Conservation (phyloP, 2,888 invertebrate species). For the Sisyra terminalis region DNA sequence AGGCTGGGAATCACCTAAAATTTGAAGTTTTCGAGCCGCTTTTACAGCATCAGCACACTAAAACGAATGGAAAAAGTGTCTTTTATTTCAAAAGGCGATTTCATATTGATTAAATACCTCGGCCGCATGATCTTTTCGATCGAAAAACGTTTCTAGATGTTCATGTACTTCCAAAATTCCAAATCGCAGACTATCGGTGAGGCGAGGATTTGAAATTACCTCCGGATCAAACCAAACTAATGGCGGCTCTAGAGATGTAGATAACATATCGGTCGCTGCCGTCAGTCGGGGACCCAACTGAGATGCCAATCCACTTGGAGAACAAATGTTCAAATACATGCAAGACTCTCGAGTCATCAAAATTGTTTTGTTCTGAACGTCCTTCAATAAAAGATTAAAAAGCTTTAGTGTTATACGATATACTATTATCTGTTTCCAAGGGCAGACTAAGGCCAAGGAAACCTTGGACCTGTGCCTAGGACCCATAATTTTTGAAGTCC, state of each 20-base stretch:
- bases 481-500: no score
- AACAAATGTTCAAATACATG: conserved; percentile 37
- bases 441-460: no score
- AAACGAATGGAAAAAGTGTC: conserved; percentile 9
- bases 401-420: no score
- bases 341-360: conserved; percentile 59
- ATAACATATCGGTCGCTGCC: conserved; percentile 44
- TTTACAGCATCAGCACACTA: conserved; percentile 72
- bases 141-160: conserved; percentile 87
- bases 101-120: conserved; percentile 36
- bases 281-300: conserved; percentile 33
- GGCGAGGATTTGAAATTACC: conserved; percentile 47
- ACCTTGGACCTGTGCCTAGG: no score
- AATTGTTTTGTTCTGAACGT: conserved; percentile 62
- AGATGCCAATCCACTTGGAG: conserved; percentile 30
- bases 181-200: conserved; percentile 72
- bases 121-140: conserved; percentile 74
- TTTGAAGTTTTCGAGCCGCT: conserved; percentile 59
- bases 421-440: no score
- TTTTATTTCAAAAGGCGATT: not conserved
- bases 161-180: conserved; percentile 87
- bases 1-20: conserved; percentile 41
- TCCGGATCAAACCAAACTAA: conserved; percentile 71
- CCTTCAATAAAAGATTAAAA: conserved; percentile 32
- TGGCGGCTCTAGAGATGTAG: conserved; percentile 59